A percentile compares a stretch with the other conserved stretches of the same genome.
phyloP scores from a whole-genome alignment of 1,140 invertebrate genomes.

The Calliopsis andreniformis region DNA sequence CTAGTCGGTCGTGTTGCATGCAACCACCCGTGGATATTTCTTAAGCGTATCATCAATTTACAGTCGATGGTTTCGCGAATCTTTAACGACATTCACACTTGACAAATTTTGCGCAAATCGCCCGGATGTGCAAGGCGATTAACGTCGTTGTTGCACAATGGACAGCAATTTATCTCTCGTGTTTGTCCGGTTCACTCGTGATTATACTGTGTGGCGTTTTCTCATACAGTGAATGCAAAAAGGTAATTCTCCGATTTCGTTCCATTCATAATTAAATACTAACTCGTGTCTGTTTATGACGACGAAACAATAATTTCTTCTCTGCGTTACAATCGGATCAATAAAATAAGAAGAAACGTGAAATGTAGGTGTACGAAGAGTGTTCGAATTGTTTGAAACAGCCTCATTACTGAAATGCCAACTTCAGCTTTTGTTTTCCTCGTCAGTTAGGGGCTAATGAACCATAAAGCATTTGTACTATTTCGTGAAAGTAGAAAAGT shows the following conservation, averaged over 20 bases:
- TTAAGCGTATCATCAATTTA: not conserved
- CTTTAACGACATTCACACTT: not conserved
- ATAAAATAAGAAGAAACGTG: no score
- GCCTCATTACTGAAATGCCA: no score
- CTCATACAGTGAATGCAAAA: not conserved
- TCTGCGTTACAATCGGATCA: not conserved
- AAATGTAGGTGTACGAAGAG: no score
- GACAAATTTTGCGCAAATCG: constrained; percentile 28
- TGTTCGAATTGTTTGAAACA: no score
- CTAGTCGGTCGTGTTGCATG: not conserved
- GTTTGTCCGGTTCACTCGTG: constrained; percentile 7
- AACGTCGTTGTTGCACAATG: constrained; percentile 5
- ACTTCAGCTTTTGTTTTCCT: no score
- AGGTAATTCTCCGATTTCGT: not conserved
- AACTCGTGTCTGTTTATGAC: no score
- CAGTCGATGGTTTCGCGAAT: not conserved
- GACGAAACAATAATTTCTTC: no score
- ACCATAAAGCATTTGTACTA: no score
- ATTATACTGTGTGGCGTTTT: constrained; percentile 21
- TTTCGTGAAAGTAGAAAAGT: no score
- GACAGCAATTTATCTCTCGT: constrained; percentile 20
- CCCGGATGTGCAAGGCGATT: not conserved
- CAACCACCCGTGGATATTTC: not conserved
- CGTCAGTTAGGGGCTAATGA: no score
- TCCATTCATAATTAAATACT: no score